Evolutionary conservation across 1,140 invertebrate genomes (phyloP).

Genomic region (Dinoponera quadriceps): DNA sequence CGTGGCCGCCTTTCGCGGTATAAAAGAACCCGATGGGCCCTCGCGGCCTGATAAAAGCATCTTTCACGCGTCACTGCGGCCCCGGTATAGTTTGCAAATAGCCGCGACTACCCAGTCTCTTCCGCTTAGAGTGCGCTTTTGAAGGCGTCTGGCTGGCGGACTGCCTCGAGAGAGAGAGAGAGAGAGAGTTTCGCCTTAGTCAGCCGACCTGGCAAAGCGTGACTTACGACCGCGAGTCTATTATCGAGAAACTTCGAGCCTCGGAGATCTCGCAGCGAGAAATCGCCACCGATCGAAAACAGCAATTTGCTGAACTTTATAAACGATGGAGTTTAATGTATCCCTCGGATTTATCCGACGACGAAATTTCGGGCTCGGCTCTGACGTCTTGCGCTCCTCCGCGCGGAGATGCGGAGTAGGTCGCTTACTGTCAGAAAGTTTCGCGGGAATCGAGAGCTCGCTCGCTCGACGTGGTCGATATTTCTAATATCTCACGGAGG

Average conservation of each 20-base stretch:
- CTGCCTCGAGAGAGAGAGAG: neutral
- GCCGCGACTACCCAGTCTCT: constrained; percentile 31
- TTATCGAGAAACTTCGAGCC: constrained; percentile 14
- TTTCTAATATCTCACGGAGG: neutral
- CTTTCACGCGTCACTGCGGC: constrained; percentile 46
- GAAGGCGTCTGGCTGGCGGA: constrained; percentile 24
- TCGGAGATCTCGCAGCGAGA: constrained; percentile 16
- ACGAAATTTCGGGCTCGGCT: neutral
- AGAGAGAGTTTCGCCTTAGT: constrained; percentile 43
- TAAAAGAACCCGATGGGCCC: constrained; percentile 19
- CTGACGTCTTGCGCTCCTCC: too few species aligned
- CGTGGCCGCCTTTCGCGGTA: constrained; percentile 24
- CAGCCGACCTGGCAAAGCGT: constrained; percentile 52
- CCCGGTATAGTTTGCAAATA: constrained; percentile 45
- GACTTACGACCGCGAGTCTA: constrained; percentile 44
- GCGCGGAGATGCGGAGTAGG: neutral
- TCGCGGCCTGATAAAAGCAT: constrained; percentile 41
- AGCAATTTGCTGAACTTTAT: constrained; percentile 23
- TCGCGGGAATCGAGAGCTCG: neutral
- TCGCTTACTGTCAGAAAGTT: constrained; percentile 8
- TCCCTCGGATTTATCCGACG: constrained; percentile 13
- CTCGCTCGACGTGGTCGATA: neutral
- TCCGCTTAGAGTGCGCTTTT: constrained; percentile 31
- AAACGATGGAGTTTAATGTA: constrained; percentile 16
- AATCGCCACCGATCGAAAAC: constrained; percentile 21